phyloP scores from a whole-genome alignment of 2,797 vertebrate species.

The Chloroceryle inda region DNA sequence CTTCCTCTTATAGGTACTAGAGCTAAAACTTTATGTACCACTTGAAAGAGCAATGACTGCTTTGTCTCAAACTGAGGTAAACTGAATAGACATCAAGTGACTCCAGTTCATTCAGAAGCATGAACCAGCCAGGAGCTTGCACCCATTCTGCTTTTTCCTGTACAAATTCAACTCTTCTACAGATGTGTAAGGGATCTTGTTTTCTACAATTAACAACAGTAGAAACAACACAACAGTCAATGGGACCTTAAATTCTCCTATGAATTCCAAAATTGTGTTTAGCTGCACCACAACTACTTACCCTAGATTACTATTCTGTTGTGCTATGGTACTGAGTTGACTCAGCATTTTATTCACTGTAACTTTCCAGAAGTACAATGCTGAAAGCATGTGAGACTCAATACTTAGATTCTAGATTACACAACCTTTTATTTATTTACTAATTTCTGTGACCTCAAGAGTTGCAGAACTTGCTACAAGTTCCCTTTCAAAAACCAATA shows the following conservation, averaged over 20 bases:
- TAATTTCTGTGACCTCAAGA: not conserved
- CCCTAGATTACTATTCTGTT: not conserved
- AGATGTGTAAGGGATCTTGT: not conserved
- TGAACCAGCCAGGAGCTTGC: not conserved
- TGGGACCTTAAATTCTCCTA: not conserved
- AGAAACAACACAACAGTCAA: not conserved
- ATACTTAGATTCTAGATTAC: not conserved
- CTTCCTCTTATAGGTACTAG: not conserved
- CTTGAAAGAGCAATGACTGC: not conserved
- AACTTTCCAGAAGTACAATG: not conserved
- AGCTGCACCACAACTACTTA: not conserved
- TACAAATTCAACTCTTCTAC: not conserved
- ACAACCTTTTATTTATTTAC: not conserved
- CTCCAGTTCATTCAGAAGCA: not conserved
- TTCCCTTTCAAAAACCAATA: not conserved
- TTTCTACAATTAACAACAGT: not conserved
- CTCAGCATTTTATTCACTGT: not conserved
- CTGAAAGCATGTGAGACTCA: not conserved
- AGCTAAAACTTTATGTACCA: not conserved
- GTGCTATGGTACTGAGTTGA: not conserved
- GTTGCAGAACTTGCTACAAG: not conserved
- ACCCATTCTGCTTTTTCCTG: not conserved
- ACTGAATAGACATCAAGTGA: not conserved
- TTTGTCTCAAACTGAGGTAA: not conserved
- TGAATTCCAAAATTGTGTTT: not conserved